Percentiles rank a stretch among this genome's conserved stretches.
Evolutionary conservation across 53 echinoderm and acorn worm species (phyloP).

Genomic region (Echinarachnius parma): DNA sequence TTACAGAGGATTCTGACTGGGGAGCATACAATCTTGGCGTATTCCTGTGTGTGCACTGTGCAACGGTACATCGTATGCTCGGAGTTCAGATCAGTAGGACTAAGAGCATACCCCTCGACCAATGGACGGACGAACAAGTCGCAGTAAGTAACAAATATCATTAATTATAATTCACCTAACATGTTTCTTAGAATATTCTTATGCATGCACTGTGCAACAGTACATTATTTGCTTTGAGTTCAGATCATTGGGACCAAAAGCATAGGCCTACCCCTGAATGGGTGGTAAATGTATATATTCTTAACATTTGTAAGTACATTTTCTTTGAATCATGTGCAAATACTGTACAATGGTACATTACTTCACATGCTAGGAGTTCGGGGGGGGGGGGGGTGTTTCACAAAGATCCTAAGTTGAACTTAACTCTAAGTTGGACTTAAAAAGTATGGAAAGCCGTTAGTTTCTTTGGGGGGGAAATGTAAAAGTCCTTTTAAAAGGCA

Average conservation of each 20-base stretch:
- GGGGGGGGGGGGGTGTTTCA: too few relatives aligned
- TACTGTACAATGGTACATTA: constrained; percentile 84
- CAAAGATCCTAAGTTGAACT: too few relatives aligned
- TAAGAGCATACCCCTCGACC: constrained; percentile 85
- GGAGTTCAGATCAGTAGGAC: constrained; percentile 94
- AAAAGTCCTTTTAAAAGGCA: too few relatives aligned
- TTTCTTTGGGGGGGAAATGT: too few relatives aligned
- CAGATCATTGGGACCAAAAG: constrained; percentile 92
- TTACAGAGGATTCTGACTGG: constrained; percentile 89
- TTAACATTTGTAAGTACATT: too few relatives aligned
- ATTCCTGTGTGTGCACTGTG: constrained; percentile 90
- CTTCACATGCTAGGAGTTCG: too few relatives aligned
- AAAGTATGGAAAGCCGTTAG: too few relatives aligned
- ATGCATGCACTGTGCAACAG: constrained; percentile 83
- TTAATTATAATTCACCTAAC: too few relatives aligned
- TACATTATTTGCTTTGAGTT: constrained; percentile 91
- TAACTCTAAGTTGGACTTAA: too few relatives aligned
- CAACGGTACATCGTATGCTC: constrained; percentile 88
- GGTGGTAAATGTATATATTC: too few relatives aligned
- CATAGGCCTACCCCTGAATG: constrained; percentile 77
- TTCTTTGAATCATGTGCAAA: constrained; percentile 85
- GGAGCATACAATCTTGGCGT: constrained; percentile 88
- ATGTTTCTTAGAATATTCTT: constrained; percentile 86
- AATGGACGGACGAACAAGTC: constrained; percentile 90
- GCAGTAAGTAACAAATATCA: too few relatives aligned